Base-by-base conservation (phyloP, 2,888 invertebrate species). In the Ectobius pallidus region DNA sequence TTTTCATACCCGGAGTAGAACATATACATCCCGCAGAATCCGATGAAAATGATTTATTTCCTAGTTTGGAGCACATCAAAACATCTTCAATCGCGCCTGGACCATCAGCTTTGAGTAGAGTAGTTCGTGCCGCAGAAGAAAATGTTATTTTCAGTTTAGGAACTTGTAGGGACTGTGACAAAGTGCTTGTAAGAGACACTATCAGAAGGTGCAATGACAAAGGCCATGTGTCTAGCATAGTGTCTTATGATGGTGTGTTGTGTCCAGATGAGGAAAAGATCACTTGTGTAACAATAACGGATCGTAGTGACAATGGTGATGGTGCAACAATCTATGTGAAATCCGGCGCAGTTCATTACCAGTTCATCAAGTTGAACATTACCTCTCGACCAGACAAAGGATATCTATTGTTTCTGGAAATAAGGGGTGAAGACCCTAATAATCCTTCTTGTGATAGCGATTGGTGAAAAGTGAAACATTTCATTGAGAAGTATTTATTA, bases 341-440 rank as follows among this genome's bases (percentile, higher is more conserved):
- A 18, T 65, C 65, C 16, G 65, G 65, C 1, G 27, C 22, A 16
- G 20, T 65, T 16, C 9, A 18, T 1, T 27, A 46, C 14, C 27
- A 42, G 1, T 65, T 18, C 18, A 27, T 65, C 42, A 44, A 46
- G 25, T 25, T 65, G 16, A 65, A 65, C 46, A 65, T 65, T 6
- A 65, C 65, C 1, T 65, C 65, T n/a, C 22, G 18, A 6, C 65
- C 27, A 2, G 65, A 34, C 1, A 65, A 65, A 46, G 65, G 65
- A 25, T 65, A 65, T n/a, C 42, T n/a, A 3, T 27, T 65, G 65
- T 18, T 7, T 11, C 14, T 65, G 44, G 65, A 65, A 46, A 46
- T 65, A 27, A 22, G 30, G 2, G 58, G 58, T n/a, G 1, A 30
- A n/a, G 58, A 58, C 9, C 58, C 58, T 14, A 3, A 14, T 20